phyloP scores from a whole-genome alignment of 1,140 invertebrate species.

The Aphelenchoides fujianensis region DNA sequence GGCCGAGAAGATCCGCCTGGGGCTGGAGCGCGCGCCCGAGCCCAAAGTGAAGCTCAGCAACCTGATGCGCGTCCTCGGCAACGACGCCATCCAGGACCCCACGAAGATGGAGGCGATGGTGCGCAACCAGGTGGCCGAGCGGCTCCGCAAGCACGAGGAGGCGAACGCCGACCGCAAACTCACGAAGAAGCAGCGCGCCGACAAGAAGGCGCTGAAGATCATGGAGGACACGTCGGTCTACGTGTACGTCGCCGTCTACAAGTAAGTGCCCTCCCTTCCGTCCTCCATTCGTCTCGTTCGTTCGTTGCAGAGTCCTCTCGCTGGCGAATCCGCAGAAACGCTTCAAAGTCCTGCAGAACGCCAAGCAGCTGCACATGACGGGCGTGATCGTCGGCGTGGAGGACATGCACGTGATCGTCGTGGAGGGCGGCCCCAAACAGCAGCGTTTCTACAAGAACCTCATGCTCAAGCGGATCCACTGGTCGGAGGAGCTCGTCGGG shows the following conservation, averaged over 20 bases:
- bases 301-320: slow-evolving; percentile 75
- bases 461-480: slow-evolving; percentile 92
- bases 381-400: slow-evolving; percentile 87
- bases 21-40: slow-evolving; percentile 89
- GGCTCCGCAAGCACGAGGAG: slow-evolving; percentile 79
- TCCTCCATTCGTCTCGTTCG: slow-evolving; percentile 33
- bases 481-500: slow-evolving; percentile 78
- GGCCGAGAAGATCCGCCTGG: slow-evolving; percentile 93
- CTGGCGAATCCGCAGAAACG: slow-evolving; percentile 86
- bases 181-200: slow-evolving; percentile 84
- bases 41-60: slow-evolving; percentile 96
- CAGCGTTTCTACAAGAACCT: slow-evolving; percentile 89
- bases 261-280: slow-evolving; percentile 68
- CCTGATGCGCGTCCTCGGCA: slow-evolving; percentile 94
- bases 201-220: slow-evolving; percentile 87
- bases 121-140: slow-evolving; percentile 92
- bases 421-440: slow-evolving; percentile 93
- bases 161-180: slow-evolving; percentile 89
- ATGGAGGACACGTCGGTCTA: slow-evolving; percentile 83
- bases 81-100: slow-evolving; percentile 95
- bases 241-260: slow-evolving; percentile 86
- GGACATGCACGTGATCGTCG: slow-evolving; percentile 92
- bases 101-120: slow-evolving; percentile 98
- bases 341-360: slow-evolving; percentile 96
- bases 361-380: slow-evolving; percentile 91